Evolutionary conservation across 2,113 vertebrate species (phyloP).

Genomic region (Theristicus caerulescens): DNA sequence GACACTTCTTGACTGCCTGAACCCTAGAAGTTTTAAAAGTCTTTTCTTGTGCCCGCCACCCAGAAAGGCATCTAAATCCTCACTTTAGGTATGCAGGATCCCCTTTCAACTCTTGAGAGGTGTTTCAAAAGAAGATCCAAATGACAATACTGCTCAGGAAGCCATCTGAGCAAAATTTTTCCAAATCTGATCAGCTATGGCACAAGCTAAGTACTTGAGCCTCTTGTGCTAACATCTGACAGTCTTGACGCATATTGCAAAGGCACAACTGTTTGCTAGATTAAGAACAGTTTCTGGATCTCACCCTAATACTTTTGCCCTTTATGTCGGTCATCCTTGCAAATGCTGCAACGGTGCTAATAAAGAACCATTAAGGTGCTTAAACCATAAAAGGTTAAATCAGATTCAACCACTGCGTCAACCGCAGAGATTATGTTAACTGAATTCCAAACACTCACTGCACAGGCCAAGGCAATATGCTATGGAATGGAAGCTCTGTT

Average conservation of each 20-base stretch:
- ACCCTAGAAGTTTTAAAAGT: not conserved
- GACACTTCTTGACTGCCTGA: not conserved
- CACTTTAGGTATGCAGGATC: rapidly evolving
- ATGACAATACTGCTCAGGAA: not conserved
- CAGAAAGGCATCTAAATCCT: not conserved
- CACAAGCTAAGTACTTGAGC: not conserved
- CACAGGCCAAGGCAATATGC: not conserved
- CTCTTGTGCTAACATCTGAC: not conserved
- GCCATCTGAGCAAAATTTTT: not conserved
- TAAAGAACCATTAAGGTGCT: not conserved
- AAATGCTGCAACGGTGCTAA: not conserved
- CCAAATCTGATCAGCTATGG: not conserved
- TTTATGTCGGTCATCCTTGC: not conserved
- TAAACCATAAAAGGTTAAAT: not conserved
- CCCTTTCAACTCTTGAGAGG: not conserved
- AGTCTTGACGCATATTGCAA: not conserved
- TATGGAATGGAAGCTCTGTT: not conserved
- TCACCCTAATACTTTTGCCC: not conserved
- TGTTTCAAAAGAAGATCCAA: not conserved
- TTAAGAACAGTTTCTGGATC: not conserved
- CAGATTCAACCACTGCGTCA: not conserved
- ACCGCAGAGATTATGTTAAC: not conserved
- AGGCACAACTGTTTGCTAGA: not conserved
- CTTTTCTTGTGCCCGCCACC: not conserved
- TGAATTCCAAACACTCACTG: not conserved